Evolutionary conservation across 2,888 invertebrate genomes (phyloP).

Genomic region (Stenoptilia bipunctidactyla): DNA sequence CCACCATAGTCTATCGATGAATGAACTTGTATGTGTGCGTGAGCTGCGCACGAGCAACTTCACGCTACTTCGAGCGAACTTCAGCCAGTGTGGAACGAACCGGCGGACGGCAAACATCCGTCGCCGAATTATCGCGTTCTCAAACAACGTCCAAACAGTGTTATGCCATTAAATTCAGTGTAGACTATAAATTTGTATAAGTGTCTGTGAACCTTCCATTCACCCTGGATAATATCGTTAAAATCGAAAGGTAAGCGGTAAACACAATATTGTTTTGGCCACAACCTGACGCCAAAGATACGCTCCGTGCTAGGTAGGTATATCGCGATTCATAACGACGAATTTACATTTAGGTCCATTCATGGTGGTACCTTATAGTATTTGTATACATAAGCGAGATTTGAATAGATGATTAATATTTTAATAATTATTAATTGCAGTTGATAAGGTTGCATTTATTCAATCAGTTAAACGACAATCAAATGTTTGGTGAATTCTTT

Average conservation of each 20-base stretch:
- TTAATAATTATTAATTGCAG: too few species aligned
- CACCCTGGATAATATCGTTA: conserved; percentile 63
- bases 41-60: conserved; percentile 24
- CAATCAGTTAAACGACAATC: conserved; percentile 54
- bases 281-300: conserved; percentile 48
- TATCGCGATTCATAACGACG: conserved; percentile 65
- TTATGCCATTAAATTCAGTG: conserved; percentile 50
- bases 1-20: conserved; percentile 41
- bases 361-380: conserved; percentile 36
- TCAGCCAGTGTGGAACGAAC: conserved; percentile 47
- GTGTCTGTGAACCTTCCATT: conserved; percentile 49
- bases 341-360: conserved; percentile 68
- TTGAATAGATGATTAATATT: conserved; percentile 56
- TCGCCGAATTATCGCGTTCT: conserved; percentile 17
- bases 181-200: conserved; percentile 34
- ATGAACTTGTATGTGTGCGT: conserved; percentile 49
- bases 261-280: conserved; percentile 58
- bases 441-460: too few species aligned
- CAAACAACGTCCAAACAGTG: conserved; percentile 27
- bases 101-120: conserved; percentile 25
- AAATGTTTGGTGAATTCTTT: conserved; percentile 50
- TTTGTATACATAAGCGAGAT: conserved; percentile 34
- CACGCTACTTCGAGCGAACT: conserved; percentile 9
- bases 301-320: conserved; percentile 49
- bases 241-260: conserved; percentile 59